phyloP scores from a whole-genome alignment of 2,797 vertebrate genomes.

The Myotis vivesi region DNA sequence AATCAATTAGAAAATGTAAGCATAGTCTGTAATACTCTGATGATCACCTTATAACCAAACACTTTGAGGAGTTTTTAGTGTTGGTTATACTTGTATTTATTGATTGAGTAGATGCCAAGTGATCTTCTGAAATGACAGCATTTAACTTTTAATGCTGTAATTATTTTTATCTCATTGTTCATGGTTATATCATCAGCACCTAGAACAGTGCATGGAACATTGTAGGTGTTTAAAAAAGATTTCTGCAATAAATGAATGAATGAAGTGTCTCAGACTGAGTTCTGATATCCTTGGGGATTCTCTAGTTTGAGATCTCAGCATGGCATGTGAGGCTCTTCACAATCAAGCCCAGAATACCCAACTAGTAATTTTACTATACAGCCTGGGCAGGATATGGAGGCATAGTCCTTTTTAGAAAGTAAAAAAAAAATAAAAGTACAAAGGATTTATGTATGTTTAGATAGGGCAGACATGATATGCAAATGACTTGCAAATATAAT shows the following conservation, averaged over 20 bases:
- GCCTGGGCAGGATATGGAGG: slow-evolving; percentile 68
- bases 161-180: slow-evolving; percentile 53
- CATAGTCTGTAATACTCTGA: not conserved
- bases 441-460: slow-evolving; percentile 75
- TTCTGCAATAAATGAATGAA: slow-evolving; percentile 33
- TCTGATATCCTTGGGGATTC: slow-evolving; percentile 36
- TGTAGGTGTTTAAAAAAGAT: slow-evolving; percentile 19
- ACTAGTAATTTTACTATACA: slow-evolving; percentile 67
- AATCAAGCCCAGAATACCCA: slow-evolving; percentile 50
- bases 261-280: slow-evolving; percentile 13
- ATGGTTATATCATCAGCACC: not conserved
- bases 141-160: slow-evolving; percentile 35
- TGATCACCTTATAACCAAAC: not conserved
- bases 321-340: not conserved
- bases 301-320: slow-evolving; percentile 35
- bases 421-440: slow-evolving; percentile 62
- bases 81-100: slow-evolving; percentile 39
- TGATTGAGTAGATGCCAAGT: slow-evolving; percentile 5
- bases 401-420: slow-evolving; percentile 56
- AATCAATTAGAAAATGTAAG: not conserved
- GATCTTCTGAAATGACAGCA: slow-evolving; percentile 43
- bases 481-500: slow-evolving; percentile 74
- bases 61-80: slow-evolving; percentile 38
- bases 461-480: slow-evolving; percentile 62
- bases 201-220: slow-evolving; percentile 13